A percentile compares a stretch with the other conserved stretches of the same genome.
Conservation (phyloP, 2,797 vertebrate species). For the Lagorchestes hirsutus region DNA sequence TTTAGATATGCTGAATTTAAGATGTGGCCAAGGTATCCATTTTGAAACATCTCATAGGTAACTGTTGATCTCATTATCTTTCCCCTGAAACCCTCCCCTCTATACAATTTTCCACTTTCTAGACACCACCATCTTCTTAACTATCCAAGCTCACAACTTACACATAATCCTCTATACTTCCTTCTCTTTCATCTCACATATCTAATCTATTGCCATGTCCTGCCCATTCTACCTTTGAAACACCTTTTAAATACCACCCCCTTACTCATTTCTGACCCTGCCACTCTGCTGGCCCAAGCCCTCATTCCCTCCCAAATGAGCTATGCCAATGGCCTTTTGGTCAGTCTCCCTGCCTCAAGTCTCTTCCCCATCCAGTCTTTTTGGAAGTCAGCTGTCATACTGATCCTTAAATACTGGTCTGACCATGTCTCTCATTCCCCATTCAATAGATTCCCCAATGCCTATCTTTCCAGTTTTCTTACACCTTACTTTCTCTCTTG, state of each 20-base stretch:
- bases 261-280: not conserved
- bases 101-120: not conserved
- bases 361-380: no score
- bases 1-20: not conserved
- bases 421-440: no score
- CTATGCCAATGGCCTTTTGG: not conserved
- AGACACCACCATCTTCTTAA: not conserved
- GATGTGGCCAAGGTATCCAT: not conserved
- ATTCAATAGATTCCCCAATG: no score
- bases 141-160: not conserved
- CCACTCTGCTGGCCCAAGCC: not conserved
- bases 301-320: not conserved
- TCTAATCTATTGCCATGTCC: not conserved
- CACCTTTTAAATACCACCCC: not conserved
- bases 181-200: not conserved
- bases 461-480: no score
- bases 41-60: not conserved
- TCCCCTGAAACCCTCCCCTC: not conserved
- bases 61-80: not conserved
- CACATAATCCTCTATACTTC: not conserved
- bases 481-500: no score
- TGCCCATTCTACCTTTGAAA: not conserved
- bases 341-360: not conserved
- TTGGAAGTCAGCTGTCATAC: no score
- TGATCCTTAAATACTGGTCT: no score